Evolutionary conservation across 2,888 invertebrate genomes (phyloP).

Genomic region (Erebia palarica): DNA sequence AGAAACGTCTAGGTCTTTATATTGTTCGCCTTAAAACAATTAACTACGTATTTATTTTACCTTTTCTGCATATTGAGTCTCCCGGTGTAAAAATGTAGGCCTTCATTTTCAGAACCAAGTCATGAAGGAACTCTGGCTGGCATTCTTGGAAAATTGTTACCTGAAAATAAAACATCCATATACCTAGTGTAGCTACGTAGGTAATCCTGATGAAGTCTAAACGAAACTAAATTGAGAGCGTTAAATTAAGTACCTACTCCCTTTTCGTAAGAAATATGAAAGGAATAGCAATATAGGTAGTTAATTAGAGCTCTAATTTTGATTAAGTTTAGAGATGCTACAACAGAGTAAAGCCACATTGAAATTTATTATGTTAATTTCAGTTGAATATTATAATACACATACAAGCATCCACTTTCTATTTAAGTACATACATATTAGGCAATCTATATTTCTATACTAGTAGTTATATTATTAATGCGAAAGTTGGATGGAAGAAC

Average conservation of each 20-base stretch:
- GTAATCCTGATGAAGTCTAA: too few relatives aligned
- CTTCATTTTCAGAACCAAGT: constrained; percentile 98
- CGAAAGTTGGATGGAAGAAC: neutral
- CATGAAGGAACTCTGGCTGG: constrained; percentile 98
- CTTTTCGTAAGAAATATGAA: too few relatives aligned
- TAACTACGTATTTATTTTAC: constrained; percentile 55
- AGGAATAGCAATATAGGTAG: too few relatives aligned
- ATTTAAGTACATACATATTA: too few relatives aligned
- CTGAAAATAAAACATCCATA: constrained; percentile 67
- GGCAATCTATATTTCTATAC: neutral
- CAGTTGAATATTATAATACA: too few relatives aligned
- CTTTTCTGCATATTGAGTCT: constrained; percentile 97
- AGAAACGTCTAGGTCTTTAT: neutral
- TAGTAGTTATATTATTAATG: neutral
- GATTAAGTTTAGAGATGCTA: too few relatives aligned
- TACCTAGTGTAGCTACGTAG: neutral
- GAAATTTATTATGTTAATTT: too few relatives aligned
- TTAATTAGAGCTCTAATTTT: too few relatives aligned
- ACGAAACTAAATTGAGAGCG: too few relatives aligned
- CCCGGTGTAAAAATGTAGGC: constrained; percentile 99
- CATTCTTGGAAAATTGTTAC: constrained; percentile 98
- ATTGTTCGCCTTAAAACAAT: neutral
- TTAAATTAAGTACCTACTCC: too few relatives aligned
- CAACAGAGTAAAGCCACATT: too few relatives aligned
- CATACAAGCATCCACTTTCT: too few relatives aligned